These are phyloP conservation scores for Hozukius guyotensis DNA, from an alignment of 2,797 vertebrate species.

Conservation along the genomic window DNA sequence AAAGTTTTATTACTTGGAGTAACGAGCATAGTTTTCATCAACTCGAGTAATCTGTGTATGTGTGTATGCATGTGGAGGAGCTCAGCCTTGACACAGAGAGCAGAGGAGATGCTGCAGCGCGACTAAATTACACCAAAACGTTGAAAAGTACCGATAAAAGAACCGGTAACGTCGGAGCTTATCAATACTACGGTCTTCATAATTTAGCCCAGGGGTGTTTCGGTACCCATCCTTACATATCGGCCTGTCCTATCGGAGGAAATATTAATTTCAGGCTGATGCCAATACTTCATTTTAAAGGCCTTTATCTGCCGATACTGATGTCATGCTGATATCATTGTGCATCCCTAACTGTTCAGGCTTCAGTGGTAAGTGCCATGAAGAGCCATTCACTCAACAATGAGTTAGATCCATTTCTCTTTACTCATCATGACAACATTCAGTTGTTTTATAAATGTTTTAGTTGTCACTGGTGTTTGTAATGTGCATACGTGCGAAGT, in stretches of 20 bases:
- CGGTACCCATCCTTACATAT: too few relatives aligned
- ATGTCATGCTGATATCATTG: too few relatives aligned
- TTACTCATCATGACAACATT: not conserved
- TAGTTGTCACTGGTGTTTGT: not conserved
- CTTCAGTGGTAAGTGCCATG: not conserved
- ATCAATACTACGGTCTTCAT: too few relatives aligned
- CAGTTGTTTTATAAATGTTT: not conserved
- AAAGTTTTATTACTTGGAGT: not conserved
- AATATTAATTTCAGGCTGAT: too few relatives aligned
- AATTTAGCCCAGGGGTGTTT: too few relatives aligned
- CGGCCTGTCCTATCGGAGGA: too few relatives aligned
- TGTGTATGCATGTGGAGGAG: too few relatives aligned
- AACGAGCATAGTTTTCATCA: not conserved
- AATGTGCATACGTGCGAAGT: not conserved
- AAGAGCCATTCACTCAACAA: slow-evolving; percentile 1
- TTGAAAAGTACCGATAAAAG: not conserved
- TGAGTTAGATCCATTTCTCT: not conserved
- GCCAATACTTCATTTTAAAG: too few relatives aligned
- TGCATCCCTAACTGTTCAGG: not conserved
- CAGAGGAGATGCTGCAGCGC: not conserved
- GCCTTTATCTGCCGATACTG: too few relatives aligned
- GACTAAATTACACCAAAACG: not conserved
- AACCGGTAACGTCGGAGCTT: not conserved
- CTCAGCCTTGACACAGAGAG: too few relatives aligned
- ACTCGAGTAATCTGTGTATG: too few relatives aligned